Conservation (phyloP, 1,140 invertebrate genomes). For the Lepidotrigona ventralis region DNA sequence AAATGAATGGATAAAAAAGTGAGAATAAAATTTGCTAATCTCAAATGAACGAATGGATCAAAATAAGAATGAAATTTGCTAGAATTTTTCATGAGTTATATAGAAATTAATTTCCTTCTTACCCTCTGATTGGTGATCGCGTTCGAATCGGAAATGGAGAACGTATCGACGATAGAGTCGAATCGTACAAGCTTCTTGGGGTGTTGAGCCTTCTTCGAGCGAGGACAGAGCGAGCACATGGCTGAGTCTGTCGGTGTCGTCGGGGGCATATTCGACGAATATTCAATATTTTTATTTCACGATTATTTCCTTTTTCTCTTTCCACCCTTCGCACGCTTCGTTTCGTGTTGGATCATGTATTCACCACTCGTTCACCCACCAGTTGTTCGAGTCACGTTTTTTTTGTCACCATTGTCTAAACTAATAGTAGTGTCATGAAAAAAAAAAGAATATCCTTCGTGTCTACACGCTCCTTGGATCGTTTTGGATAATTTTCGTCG, state of each 20-base stretch:
- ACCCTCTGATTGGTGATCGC: conserved; percentile 79
- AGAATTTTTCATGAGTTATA: not conserved
- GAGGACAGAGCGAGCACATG: conserved; percentile 83
- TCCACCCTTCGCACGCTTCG: conserved; percentile 16
- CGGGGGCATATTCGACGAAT: conserved; percentile 74
- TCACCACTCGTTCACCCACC: not conserved
- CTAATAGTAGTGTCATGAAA: no score
- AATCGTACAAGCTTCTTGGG: conserved; percentile 83
- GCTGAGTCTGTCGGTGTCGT: conserved; percentile 71
- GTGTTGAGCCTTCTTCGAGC: conserved; percentile 79
- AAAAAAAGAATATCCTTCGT: not conserved
- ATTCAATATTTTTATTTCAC: conserved; percentile 45
- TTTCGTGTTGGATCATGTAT: not conserved
- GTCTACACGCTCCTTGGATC: not conserved
- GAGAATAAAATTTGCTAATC: not conserved
- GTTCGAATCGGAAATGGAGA: conserved; percentile 81
- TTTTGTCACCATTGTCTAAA: not conserved
- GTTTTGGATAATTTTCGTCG: not conserved
- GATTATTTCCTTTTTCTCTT: conserved; percentile 24
- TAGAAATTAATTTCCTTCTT: conserved; percentile 60
- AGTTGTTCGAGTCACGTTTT: no score
- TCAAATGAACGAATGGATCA: not conserved
- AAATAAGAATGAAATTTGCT: not conserved
- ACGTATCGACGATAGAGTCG: conserved; percentile 83
- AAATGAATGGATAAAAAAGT: not conserved